These are phyloP conservation scores for Drosophila austrosaltans DNA, from an alignment of 2,888 invertebrate species.

Conservation along the genomic window DNA sequence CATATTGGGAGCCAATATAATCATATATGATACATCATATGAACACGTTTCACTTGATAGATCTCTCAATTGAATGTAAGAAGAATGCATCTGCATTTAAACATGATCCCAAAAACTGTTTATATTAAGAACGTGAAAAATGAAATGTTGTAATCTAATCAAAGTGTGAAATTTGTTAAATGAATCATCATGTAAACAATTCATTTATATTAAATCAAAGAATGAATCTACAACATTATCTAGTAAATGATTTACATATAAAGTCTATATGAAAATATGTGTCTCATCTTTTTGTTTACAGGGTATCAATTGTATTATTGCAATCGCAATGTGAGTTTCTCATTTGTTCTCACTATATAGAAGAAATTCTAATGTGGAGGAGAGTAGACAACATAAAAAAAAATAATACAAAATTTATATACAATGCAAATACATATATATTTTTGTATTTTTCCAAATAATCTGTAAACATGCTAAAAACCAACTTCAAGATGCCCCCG, in stretches of 20 bases:
- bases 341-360: too few species aligned
- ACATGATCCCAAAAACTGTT: slow-evolving; percentile 7
- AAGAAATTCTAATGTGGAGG: background rate
- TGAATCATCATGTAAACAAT: slow-evolving; percentile 5
- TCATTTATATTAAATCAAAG: background rate
- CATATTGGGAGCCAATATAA: slow-evolving; percentile 4
- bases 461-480: background rate
- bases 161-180: background rate
- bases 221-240: background rate
- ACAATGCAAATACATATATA: background rate
- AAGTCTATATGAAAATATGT: background rate
- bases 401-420: background rate
- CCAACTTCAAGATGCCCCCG: background rate
- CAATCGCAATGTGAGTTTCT: too few species aligned
- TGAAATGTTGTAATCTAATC: slow-evolving; percentile 5
- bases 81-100: background rate
- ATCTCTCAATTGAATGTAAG: background rate
- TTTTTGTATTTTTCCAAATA: slow-evolving; percentile 7
- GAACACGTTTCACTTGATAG: slow-evolving; percentile 6
- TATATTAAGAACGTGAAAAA: slow-evolving; percentile 1
- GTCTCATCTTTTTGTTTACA: background rate
- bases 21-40: slow-evolving; percentile 15
- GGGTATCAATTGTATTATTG: background rate
- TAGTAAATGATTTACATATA: background rate
- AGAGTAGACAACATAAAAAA: background rate